These are phyloP conservation scores for Magallana nippona DNA, from an alignment of 2,888 invertebrate genomes.

Conservation along the genomic window DNA sequence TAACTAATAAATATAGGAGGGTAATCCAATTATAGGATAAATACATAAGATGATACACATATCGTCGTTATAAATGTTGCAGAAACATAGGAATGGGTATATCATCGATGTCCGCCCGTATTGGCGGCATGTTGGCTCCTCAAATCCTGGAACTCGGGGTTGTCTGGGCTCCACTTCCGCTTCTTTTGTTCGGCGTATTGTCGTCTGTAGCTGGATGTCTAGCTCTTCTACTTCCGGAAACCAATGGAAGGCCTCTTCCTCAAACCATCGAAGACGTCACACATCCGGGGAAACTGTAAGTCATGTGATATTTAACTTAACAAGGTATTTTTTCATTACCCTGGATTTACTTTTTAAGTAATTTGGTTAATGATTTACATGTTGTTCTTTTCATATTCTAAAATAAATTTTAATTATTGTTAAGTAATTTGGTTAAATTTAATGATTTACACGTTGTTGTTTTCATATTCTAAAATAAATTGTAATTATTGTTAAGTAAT, in stretches of 20 bases:
- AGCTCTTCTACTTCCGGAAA: slow-evolving; percentile 63
- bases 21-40: no score
- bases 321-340: no score
- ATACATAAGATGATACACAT: no score
- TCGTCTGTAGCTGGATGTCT: slow-evolving; percentile 54
- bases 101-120: slow-evolving; percentile 62
- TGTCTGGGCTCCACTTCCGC: slow-evolving; percentile 55
- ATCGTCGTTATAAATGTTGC: slow-evolving; percentile 14
- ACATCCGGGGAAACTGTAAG: slow-evolving; percentile 34
- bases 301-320: neutral
- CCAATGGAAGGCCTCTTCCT: slow-evolving; percentile 59
- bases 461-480: neutral
- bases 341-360: no score
- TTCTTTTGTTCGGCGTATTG: slow-evolving; percentile 61
- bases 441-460: no score
- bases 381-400: neutral
- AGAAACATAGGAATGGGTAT: slow-evolving; percentile 67
- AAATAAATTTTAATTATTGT: neutral
- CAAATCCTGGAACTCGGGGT: slow-evolving; percentile 55
- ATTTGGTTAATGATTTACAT: no score
- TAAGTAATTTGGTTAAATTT: no score
- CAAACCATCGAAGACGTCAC: slow-evolving; percentile 60
- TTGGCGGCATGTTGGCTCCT: slow-evolving; percentile 66
- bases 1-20: no score
- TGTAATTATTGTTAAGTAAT: neutral